Base-by-base conservation (phyloP, 2,888 invertebrate species). In the Phymatocera aterrima region DNA sequence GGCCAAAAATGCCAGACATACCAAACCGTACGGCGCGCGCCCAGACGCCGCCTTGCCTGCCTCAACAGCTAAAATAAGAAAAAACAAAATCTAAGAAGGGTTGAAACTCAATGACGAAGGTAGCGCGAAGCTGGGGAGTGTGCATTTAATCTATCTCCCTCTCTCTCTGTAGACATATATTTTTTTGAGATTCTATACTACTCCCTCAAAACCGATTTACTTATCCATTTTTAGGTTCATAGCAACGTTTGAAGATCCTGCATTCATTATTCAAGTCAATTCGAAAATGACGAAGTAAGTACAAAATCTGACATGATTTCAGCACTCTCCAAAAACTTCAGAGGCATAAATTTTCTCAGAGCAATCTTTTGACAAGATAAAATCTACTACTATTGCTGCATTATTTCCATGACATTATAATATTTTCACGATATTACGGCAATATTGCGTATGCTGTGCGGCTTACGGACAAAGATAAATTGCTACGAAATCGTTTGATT, bases 1-100 rank as follows among this genome's bases (percentile, higher is more conserved):
- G 78, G 84, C 84, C 83, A 83, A 87, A 87, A 88, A 89, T 89
- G 81, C 89, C 90, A 87, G 88, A 85, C 89, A 89, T 90, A 87
- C 89, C 90, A 86, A 85, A 85, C 85, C 88, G 88, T 85, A 85
- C 86, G 88, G 89, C 89, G 89, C 88, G 89, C 89, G 90, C 87
- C 88, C 88, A 89, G 89, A 90, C 89, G 89, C 89, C 88, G 88
- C 86, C 88, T 80, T 80, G 81, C 60, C 61, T 60, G 54, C 72
- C 34, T 72, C 51, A 12, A 21, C 72, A 54, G 72, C 72, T 54
- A 21, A 72, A 72, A 51, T 54, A 72, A 72, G 51, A 72, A 68
- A 24, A 68, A 68, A 68, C 8, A 24, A 72, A 34, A 72, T 51
- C 8, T 51, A 4, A 5, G 77, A 79, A 79, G 79, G 79, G 80